Percentiles rank a stretch among this genome's conserved stretches.
phyloP scores from a whole-genome alignment of 2,113 vertebrate genomes.

The Talpa occidentalis region DNA sequence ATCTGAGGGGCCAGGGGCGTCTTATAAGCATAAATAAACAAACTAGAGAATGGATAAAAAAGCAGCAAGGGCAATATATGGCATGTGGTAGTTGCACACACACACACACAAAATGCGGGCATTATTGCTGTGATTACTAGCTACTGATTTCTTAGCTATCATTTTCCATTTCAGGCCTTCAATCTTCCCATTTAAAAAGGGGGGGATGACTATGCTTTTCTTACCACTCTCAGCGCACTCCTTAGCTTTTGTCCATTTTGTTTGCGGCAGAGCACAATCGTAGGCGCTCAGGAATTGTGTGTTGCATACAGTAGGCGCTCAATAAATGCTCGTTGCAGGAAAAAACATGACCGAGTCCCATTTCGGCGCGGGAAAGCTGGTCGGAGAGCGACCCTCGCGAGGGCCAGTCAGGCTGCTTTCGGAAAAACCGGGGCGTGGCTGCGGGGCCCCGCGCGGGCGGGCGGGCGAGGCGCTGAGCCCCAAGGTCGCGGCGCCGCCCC shows the following conservation, averaged over 20 bases:
- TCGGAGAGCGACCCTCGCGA: not conserved
- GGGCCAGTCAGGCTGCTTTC: not conserved
- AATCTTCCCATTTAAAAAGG: not conserved
- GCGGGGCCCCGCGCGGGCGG: rapidly evolving
- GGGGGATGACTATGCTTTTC: not conserved
- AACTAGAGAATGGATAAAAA: not conserved
- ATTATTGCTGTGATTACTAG: not conserved
- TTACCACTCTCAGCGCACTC: not conserved
- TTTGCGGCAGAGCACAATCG: not conserved
- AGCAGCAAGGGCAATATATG: not conserved
- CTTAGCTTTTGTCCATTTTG: not conserved
- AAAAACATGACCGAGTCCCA: not conserved
- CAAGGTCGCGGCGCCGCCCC: not conserved
- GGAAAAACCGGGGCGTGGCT: no score
- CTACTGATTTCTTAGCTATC: not conserved
- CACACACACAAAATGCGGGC: not conserved
- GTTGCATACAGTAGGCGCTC: not conserved
- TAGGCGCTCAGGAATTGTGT: not conserved
- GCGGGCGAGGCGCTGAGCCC: rapidly evolving
- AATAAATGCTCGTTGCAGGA: not conserved
- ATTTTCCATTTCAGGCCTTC: not conserved
- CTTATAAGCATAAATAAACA: not conserved
- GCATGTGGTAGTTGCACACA: not conserved
- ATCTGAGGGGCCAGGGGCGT: not conserved
- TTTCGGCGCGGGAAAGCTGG: not conserved